Percentiles rank a stretch among this genome's conserved stretches.
Conservation (phyloP, 2,113 vertebrate species). For the Cyanistes caeruleus region DNA sequence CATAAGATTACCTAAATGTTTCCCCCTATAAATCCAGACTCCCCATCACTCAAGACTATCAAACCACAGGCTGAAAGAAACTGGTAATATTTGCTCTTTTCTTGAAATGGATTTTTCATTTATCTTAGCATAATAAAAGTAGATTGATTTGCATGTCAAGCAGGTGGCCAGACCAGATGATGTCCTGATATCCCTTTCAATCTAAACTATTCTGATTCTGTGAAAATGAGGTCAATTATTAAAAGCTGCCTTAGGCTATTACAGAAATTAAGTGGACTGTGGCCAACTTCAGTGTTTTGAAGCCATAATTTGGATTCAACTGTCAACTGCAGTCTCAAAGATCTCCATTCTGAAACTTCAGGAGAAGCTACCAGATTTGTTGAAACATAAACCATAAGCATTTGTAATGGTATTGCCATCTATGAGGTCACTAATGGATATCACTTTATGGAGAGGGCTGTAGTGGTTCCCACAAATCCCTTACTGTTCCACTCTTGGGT, state of each 20-base stretch:
- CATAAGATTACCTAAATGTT: neutral
- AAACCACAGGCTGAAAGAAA: neutral
- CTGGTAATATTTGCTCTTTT: neutral
- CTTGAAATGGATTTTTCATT: neutral
- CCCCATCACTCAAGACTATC: neutral
- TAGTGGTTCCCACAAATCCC: neutral
- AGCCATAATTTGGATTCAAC: neutral
- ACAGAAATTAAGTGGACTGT: neutral
- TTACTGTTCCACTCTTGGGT: neutral
- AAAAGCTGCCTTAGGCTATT: neutral
- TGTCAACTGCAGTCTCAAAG: neutral
- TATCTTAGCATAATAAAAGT: neutral
- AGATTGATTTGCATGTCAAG: neutral
- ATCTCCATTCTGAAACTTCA: neutral
- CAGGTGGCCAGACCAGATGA: neutral
- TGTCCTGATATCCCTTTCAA: neutral
- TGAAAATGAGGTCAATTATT: neutral
- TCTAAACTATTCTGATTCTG: neutral
- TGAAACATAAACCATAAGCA: neutral
- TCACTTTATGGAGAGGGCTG: neutral
- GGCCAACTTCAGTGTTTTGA: neutral
- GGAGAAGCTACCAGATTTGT: neutral
- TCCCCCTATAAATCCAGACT: neutral
- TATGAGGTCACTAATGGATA: neutral
- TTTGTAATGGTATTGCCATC: neutral